Evolutionary conservation across 1,140 invertebrate genomes (phyloP).

Genomic region (Hestina assimilis): DNA sequence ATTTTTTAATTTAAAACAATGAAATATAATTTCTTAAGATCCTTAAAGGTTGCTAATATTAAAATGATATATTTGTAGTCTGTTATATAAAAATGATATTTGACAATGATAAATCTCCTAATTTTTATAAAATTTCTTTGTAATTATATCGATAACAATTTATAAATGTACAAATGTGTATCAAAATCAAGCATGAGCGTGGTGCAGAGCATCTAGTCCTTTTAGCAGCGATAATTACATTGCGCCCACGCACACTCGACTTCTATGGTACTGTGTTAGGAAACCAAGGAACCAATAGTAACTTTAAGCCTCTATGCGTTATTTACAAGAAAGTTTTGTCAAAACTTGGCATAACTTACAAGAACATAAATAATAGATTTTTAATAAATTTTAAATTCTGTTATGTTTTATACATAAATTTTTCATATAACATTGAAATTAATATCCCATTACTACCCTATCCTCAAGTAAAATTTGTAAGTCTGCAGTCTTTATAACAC

Average conservation of each 20-base stretch:
- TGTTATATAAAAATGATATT: slow-evolving; percentile 1
- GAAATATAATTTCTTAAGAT: slow-evolving; percentile 12
- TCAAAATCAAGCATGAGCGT: slow-evolving; percentile 8
- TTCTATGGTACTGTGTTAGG: not conserved
- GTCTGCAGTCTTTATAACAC: not conserved
- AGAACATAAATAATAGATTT: too few relatives aligned
- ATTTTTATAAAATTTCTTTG: slow-evolving; percentile 1
- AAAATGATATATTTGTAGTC: slow-evolving; percentile 1
- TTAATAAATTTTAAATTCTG: too few relatives aligned
- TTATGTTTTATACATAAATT: too few relatives aligned
- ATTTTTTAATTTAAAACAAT: slow-evolving; percentile 8
- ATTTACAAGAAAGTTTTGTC: not conserved
- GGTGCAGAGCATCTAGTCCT: not conserved
- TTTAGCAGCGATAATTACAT: not conserved
- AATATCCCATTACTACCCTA: too few relatives aligned
- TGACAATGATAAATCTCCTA: slow-evolving; percentile 1
- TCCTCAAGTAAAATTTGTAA: not conserved
- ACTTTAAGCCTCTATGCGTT: not conserved
- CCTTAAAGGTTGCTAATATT: not conserved
- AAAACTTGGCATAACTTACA: too few relatives aligned
- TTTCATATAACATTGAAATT: too few relatives aligned
- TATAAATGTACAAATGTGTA: slow-evolving; percentile 22
- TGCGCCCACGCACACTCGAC: not conserved
- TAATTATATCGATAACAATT: slow-evolving; percentile 7
- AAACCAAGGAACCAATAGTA: not conserved